A percentile compares a stretch with the other conserved stretches of the same genome.
phyloP scores from a whole-genome alignment of 2,113 vertebrate genomes.

The Cyprinus carpio region DNA sequence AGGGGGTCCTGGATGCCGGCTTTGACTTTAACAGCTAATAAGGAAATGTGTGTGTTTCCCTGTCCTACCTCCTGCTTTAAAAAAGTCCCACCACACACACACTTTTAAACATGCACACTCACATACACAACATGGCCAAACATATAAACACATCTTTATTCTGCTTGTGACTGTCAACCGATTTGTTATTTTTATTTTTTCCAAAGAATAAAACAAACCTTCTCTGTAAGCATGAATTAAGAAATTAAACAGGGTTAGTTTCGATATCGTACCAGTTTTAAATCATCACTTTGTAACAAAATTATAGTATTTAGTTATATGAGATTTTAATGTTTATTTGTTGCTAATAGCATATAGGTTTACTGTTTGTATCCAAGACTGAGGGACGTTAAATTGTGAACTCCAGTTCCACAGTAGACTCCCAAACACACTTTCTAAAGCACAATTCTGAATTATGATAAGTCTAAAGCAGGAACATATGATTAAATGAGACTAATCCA shows the following conservation, averaged over 20 bases:
- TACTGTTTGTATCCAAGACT: background rate
- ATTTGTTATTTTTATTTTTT: no score
- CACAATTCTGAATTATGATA: background rate
- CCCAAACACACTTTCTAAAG: background rate
- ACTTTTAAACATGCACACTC: background rate
- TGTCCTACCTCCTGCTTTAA: slow-evolving; percentile 85
- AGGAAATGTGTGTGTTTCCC: slow-evolving; percentile 99
- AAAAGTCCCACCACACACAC: slow-evolving; percentile 62
- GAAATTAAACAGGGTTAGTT: background rate
- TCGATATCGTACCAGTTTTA: background rate
- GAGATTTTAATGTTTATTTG: background rate
- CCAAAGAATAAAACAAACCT: no score
- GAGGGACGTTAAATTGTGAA: background rate
- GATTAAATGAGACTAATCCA: background rate
- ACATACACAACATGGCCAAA: slow-evolving; percentile 63
- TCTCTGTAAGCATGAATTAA: background rate
- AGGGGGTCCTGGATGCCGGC: slow-evolving; percentile 91
- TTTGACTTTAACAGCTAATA: slow-evolving; percentile 99
- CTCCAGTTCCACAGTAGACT: background rate
- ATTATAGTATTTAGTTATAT: background rate
- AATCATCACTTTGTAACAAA: background rate
- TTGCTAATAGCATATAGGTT: background rate
- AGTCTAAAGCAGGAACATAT: background rate
- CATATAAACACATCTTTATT: slow-evolving; percentile 57
- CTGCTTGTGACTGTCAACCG: background rate